These are phyloP conservation scores for Arothron firmamentum DNA, from an alignment of 2,113 vertebrate species.

Conservation along the genomic window DNA sequence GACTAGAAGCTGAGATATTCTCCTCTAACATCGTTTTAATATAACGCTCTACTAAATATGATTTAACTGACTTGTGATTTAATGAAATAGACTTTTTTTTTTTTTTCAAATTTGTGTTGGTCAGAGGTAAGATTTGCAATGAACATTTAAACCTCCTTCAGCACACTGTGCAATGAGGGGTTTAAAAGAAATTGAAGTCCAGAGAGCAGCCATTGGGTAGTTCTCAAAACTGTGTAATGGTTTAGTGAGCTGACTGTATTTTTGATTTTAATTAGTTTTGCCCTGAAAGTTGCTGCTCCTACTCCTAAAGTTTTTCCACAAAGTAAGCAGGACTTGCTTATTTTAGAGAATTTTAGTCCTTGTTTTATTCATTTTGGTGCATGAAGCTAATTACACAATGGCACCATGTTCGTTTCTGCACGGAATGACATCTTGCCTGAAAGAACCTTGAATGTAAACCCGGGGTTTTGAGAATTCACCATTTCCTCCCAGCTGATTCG, in stretches of 20 bases:
- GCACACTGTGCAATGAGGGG: constrained; percentile 1
- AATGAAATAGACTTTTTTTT: not conserved
- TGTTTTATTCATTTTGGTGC: constrained; percentile 14
- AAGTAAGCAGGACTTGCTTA: constrained; percentile 4
- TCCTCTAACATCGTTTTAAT: no score
- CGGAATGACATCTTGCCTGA: no score
- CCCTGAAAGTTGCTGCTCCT: constrained; percentile 26
- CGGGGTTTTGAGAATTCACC: not conserved
- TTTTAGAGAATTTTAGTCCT: constrained; percentile 18
- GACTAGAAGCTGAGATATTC: no score
- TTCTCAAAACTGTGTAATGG: constrained; percentile 19
- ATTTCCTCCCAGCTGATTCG: constrained; percentile 40
- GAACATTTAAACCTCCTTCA: constrained; percentile 12
- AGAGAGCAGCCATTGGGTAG: not conserved
- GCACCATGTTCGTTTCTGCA: not conserved
- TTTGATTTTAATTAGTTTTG: constrained; percentile 43
- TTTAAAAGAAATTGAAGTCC: constrained; percentile 4
- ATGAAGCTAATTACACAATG: constrained; percentile 19
- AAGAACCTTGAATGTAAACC: not conserved
- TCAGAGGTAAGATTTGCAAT: constrained; percentile 3
- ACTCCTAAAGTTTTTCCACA: constrained; percentile 17
- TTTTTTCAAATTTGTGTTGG: constrained; percentile 2
- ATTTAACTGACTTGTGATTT: no score
- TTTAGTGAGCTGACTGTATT: constrained; percentile 29
- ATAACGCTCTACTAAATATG: no score